Evolutionary conservation across 2,113 vertebrate species (phyloP).

Genomic region (Cinclus mexicanus): DNA sequence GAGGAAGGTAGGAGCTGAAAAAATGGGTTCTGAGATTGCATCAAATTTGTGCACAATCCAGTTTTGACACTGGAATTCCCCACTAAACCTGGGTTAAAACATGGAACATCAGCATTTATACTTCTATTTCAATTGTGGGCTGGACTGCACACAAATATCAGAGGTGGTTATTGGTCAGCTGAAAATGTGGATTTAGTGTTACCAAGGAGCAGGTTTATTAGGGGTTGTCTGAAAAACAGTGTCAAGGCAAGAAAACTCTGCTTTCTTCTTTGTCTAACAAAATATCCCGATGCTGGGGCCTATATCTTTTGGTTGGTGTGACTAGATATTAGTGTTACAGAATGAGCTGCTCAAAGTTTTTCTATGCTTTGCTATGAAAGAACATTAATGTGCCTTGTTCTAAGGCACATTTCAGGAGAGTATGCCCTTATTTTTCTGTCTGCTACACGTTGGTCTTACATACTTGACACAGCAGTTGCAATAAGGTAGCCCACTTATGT

Average conservation of each 20-base stretch:
- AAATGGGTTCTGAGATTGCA: background rate
- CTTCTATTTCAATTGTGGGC: background rate
- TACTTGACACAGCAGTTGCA: background rate
- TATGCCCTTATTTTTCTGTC: background rate
- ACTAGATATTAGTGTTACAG: background rate
- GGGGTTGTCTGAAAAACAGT: background rate
- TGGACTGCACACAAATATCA: background rate
- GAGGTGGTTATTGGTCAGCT: background rate
- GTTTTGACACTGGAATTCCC: background rate
- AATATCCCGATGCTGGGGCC: background rate
- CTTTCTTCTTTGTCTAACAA: background rate
- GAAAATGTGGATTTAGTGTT: background rate
- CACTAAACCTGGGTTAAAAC: background rate
- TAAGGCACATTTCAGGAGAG: background rate
- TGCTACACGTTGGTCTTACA: background rate
- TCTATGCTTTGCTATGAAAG: background rate
- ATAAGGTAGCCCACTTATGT: background rate
- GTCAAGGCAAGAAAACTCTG: background rate
- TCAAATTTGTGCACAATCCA: accelerated
- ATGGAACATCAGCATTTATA: background rate
- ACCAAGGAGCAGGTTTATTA: background rate
- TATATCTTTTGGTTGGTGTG: background rate
- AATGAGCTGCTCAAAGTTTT: background rate
- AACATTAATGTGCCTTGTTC: background rate
- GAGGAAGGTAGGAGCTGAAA: background rate